A percentile compares a stretch with the other conserved stretches of the same genome.
Evolutionary conservation across 2,113 vertebrate species (phyloP).

Genomic region (Chitala chitala): DNA sequence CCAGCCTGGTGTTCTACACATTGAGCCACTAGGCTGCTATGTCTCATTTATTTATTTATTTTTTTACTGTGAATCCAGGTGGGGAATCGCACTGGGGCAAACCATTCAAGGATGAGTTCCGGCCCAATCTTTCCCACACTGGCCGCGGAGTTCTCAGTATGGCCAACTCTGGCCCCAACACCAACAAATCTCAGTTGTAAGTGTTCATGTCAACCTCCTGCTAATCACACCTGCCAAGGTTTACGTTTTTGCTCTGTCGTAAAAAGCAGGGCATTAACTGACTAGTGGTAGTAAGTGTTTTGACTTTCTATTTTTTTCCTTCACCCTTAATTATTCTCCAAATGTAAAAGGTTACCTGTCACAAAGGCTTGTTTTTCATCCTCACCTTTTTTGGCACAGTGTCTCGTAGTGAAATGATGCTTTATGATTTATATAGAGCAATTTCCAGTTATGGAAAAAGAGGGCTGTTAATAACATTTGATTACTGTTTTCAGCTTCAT

Average conservation of each 20-base stretch:
- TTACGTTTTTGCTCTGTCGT: background rate
- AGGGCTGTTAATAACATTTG: too few relatives aligned
- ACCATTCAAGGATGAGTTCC: conserved; percentile 88
- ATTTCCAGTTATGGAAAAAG: too few relatives aligned
- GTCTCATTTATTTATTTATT: background rate
- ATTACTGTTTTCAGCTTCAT: conserved; percentile 73
- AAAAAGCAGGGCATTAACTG: too few relatives aligned
- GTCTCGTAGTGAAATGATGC: too few relatives aligned
- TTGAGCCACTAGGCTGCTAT: too few relatives aligned
- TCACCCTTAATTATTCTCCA: background rate
- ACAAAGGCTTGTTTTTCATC: too few relatives aligned
- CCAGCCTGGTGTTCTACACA: too few relatives aligned
- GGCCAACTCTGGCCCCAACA: conserved; percentile 96
- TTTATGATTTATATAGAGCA: too few relatives aligned
- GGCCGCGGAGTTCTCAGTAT: conserved; percentile 93
- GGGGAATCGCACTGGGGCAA: conserved; percentile 92
- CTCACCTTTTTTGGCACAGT: background rate
- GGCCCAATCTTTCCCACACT: conserved; percentile 86
- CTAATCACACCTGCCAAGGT: too few relatives aligned
- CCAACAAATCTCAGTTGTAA: conserved; percentile 98
- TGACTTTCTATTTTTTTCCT: background rate
- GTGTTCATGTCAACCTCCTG: too few relatives aligned
- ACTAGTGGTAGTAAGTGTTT: too few relatives aligned
- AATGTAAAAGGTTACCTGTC: too few relatives aligned
- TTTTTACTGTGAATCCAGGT: conserved; percentile 61